Evolutionary conservation across 2,888 invertebrate species (phyloP).

Genomic region (Acanthosepion esculentum): DNA sequence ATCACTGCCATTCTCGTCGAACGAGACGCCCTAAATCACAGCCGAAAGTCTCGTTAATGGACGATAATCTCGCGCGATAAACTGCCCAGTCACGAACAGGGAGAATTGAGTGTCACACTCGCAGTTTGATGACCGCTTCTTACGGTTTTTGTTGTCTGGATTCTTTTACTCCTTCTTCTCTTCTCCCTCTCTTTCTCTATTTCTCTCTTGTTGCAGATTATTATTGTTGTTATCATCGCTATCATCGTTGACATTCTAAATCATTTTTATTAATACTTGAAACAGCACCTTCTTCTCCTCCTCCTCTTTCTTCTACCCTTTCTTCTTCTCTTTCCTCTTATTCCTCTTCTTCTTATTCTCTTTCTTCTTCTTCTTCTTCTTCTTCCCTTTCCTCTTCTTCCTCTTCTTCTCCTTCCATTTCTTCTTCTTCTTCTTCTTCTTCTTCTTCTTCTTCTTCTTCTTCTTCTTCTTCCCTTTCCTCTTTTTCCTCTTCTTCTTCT

Average conservation of each 20-base stretch:
- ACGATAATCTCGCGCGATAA: constrained; percentile 33
- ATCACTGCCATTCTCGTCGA: constrained; percentile 33
- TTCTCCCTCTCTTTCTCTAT: not conserved
- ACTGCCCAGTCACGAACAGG: not conserved
- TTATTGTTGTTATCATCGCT: not conserved
- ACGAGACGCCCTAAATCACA: constrained; percentile 8
- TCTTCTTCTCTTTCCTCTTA: not conserved
- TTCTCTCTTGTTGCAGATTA: not conserved
- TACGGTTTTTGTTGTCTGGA: not conserved
- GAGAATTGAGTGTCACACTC: constrained; percentile 33
- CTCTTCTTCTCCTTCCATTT: not conserved
- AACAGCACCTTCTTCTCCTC: not conserved
- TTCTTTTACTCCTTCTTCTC: not conserved
- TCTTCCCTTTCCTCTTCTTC: not conserved
- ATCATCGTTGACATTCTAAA: not conserved
- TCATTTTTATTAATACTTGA: not conserved
- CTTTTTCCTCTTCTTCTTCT: too few species aligned
- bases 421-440: not conserved
- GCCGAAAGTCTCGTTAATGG: constrained; percentile 13
- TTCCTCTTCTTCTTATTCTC: not conserved
- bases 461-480: too few species aligned
- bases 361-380: not conserved
- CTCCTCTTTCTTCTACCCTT: too few species aligned
- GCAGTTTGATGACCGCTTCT: not conserved
- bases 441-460: too few species aligned